Base-by-base conservation (phyloP, 2,113 vertebrate species). In the Pollimyrus isidori region DNA sequence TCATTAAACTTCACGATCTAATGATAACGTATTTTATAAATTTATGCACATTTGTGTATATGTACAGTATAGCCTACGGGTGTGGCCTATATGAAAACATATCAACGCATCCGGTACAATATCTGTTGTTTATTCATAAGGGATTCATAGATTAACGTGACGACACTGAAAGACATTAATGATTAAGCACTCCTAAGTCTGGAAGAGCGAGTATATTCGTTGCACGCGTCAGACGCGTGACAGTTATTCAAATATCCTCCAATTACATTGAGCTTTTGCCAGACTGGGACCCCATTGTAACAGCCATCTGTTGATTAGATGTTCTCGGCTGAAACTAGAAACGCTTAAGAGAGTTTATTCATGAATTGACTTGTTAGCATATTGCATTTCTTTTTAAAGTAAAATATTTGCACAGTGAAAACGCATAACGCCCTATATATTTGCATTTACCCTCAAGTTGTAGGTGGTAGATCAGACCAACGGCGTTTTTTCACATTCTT, bases 241-340 rank as follows among this genome's bases (percentile, higher is more conserved):
- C 96, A 95, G 96, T 96, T 96, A 96, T 96, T 96, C 95, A 96
- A 96, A 96, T 96, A 91, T 89, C 49, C 69, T 91, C 92, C 91
- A 89, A 93, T 95, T 93, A 94, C 88, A 87, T 93, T 92, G 90
- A 93, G 87, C 93, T 91, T 82, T 91, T 92, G 90, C 56, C 89
- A 90, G 91, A 91, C 92, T 62, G 89, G 90, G 88, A 48, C 89
- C 42, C 93, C 89, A 91, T 95, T 95, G 94, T 95, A 49, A 0
- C 21, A 90, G 89, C 92, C 96, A 95, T 94, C 95, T 96, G 96
- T 92, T 94, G 93, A 92, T 83, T 88, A 92, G 93, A 94, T 92
- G 45, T 10, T 84, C 35, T 84, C 49, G 15, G 39, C 26, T 86
- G 49, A 86, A 53, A 86, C 46, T 35, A 86, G 7, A 52, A 86